These are phyloP conservation scores for Hirtodrosophila trivittata DNA, from an alignment of 2,888 invertebrate species.

Conservation along the genomic window DNA sequence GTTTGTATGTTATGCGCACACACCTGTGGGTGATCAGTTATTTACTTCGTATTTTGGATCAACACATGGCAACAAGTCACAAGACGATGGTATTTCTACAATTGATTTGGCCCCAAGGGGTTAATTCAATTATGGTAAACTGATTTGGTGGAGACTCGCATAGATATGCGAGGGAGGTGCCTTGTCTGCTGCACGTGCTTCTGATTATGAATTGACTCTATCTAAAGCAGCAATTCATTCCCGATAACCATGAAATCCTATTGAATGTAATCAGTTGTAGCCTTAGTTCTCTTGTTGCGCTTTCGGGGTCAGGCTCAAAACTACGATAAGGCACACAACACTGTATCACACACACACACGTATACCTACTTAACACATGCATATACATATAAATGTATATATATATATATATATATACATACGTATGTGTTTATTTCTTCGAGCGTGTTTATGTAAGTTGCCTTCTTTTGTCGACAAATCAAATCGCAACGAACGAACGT, in stretches of 20 bases:
- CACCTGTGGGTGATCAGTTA: slow-evolving; percentile 25
- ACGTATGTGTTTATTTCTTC: slow-evolving; percentile 12
- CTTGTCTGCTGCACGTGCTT: slow-evolving; percentile 44
- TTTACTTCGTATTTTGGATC: slow-evolving; percentile 30
- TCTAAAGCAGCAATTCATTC: no score
- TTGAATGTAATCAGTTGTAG: slow-evolving; percentile 43
- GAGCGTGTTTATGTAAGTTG: slow-evolving; percentile 43
- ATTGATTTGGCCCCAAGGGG: slow-evolving; percentile 77
- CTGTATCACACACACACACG: no score
- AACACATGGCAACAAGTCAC: slow-evolving; percentile 51
- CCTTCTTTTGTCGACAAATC: slow-evolving; percentile 35
- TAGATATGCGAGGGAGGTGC: background rate
- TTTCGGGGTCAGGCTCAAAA: slow-evolving; percentile 43
- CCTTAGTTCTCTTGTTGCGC: slow-evolving; percentile 28
- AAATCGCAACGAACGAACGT: slow-evolving; percentile 27
- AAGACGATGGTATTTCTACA: slow-evolving; percentile 36
- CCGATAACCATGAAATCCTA: background rate
- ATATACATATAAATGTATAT: slow-evolving; percentile 3
- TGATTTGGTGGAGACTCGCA: slow-evolving; percentile 56
- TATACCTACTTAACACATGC: slow-evolving; percentile 6
- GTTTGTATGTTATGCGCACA: slow-evolving; percentile 21
- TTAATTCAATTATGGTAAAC: slow-evolving; percentile 76
- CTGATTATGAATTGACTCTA: no score
- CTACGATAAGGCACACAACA: slow-evolving; percentile 30
- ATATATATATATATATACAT: background rate